These are phyloP conservation scores for Xenops minutus DNA, from an alignment of 2,797 vertebrate species.

Conservation along the genomic window DNA sequence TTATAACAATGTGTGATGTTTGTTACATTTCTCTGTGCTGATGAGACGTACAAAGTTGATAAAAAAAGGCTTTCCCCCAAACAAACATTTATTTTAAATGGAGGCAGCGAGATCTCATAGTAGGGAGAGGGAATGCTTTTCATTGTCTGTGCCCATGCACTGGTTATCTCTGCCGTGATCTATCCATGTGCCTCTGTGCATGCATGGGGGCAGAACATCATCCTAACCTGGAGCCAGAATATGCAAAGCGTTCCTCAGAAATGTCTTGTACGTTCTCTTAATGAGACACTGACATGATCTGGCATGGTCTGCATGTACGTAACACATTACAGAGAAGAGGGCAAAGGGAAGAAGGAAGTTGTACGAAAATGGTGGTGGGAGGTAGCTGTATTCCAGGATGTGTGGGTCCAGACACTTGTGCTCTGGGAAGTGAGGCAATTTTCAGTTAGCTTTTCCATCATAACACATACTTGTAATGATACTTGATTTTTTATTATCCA, in stretches of 20 bases:
- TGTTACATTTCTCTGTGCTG: not conserved
- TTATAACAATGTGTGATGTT: not conserved
- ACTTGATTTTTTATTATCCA: not conserved
- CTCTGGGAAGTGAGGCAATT: not conserved
- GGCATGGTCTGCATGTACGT: rapidly evolving
- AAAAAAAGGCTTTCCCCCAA: not conserved
- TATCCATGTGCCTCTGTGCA: not conserved
- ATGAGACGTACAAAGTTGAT: not conserved
- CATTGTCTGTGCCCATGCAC: not conserved
- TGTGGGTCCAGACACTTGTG: not conserved
- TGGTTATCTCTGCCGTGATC: not conserved
- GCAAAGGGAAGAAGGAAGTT: not conserved
- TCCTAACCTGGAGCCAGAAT: not conserved
- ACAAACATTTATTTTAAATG: not conserved
- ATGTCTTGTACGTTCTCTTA: not conserved
- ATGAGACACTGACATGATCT: not conserved
- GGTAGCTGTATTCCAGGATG: not conserved
- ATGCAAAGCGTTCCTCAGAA: conserved; percentile 11
- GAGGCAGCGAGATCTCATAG: not conserved
- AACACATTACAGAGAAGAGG: not conserved
- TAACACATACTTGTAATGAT: not conserved
- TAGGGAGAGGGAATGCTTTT: not conserved
- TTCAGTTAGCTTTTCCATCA: not conserved
- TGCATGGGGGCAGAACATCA: not conserved
- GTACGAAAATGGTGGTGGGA: not conserved